Evolutionary conservation across 1,140 invertebrate species (phyloP).

Genomic region (Nautilus pompilius): DNA sequence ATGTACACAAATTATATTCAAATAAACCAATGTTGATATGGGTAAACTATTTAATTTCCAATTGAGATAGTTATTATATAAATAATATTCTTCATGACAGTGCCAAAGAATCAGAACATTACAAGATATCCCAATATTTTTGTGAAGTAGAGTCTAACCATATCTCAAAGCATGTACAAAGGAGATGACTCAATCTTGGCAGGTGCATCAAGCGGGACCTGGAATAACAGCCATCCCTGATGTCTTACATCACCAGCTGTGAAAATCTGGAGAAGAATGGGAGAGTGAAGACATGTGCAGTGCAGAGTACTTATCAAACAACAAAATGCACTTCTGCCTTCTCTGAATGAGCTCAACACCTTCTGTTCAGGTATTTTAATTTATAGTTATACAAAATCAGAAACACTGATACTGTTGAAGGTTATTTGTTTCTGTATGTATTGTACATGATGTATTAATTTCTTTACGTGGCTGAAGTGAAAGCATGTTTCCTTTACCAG

Average conservation of each 20-base stretch:
- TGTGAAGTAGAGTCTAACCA: slow-evolving; percentile 15
- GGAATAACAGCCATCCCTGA: slow-evolving; percentile 14
- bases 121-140: slow-evolving; percentile 13
- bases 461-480: slow-evolving; percentile 4
- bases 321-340: slow-evolving; percentile 9
- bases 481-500: slow-evolving; percentile 5
- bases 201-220: slow-evolving; percentile 11
- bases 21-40: background rate
- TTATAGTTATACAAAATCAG: background rate
- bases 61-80: background rate
- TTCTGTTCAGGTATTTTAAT: slow-evolving; percentile 12
- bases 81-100: slow-evolving; percentile 9
- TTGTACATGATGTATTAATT: background rate
- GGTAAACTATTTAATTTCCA: background rate
- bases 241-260: slow-evolving; percentile 12
- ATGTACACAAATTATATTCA: background rate
- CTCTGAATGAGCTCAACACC: slow-evolving; percentile 18
- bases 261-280: slow-evolving; percentile 12
- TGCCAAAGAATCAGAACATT: slow-evolving; percentile 13
- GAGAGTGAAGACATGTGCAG: background rate
- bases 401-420: background rate
- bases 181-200: slow-evolving; percentile 21
- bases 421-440: background rate
- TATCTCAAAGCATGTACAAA: slow-evolving; percentile 21
- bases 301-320: background rate